Conservation (phyloP, 2,797 vertebrate genomes). For the Pangasius sanitwongsei region DNA sequence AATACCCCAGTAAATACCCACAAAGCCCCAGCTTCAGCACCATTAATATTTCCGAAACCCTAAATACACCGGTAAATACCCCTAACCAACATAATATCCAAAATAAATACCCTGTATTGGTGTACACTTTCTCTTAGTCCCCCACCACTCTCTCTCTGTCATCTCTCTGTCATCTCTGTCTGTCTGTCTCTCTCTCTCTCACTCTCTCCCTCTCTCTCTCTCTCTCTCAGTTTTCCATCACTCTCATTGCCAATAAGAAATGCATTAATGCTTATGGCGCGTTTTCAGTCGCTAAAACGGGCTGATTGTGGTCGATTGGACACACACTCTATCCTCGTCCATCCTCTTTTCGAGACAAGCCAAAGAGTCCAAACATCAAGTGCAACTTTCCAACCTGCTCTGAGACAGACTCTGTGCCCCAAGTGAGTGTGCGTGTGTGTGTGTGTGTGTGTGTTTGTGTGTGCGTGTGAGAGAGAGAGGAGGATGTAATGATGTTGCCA, state of each 20-base stretch:
- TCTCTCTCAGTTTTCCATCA: slow-evolving; percentile 79
- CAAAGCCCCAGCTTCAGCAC: slow-evolving; percentile 85
- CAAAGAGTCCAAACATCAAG: slow-evolving; percentile 80
- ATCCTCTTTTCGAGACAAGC: slow-evolving; percentile 73
- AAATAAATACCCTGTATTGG: not conserved
- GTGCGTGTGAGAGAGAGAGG: slow-evolving; percentile 34
- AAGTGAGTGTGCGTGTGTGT: slow-evolving; percentile 41
- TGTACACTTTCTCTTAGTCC: not conserved
- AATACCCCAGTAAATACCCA: slow-evolving; percentile 76
- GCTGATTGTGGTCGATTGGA: slow-evolving; percentile 89
- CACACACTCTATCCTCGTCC: slow-evolving; percentile 60
- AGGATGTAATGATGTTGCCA: slow-evolving; percentile 82
- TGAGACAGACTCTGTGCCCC: slow-evolving; percentile 81
- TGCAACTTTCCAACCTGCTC: slow-evolving; percentile 88
- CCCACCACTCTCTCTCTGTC: not conserved
- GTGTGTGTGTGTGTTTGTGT: not conserved
- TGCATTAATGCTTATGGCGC: slow-evolving; percentile 86
- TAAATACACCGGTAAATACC: not conserved
- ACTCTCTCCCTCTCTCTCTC: slow-evolving; percentile 71
- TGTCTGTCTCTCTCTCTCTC: not conserved
- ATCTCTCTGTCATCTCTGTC: not conserved
- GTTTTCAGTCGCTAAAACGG: slow-evolving; percentile 83
- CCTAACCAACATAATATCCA: not conserved
- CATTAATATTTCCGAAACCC: not conserved
- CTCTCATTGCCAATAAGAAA: slow-evolving; percentile 83